Conservation (phyloP, 2,888 invertebrate species). For the Xylota sylvarum region DNA sequence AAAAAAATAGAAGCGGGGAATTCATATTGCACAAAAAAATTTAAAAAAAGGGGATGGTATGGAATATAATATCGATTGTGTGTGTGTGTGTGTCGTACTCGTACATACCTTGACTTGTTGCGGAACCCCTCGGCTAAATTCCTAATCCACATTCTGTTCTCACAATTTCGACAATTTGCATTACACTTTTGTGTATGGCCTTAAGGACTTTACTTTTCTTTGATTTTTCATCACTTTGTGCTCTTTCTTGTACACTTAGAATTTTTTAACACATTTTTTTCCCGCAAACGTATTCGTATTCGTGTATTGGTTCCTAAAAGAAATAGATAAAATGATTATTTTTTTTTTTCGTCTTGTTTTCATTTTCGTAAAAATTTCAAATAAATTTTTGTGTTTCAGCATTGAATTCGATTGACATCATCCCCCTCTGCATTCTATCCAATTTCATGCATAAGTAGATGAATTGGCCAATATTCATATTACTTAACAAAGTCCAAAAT, state of each 20-base stretch:
- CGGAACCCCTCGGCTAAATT: conserved; percentile 77
- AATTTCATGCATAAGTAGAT: too few species aligned
- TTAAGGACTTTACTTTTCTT: conserved; percentile 70
- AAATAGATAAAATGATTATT: conserved; percentile 24
- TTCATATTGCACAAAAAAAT: conserved; percentile 9
- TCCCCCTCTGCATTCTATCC: not conserved
- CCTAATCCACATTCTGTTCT: conserved; percentile 76
- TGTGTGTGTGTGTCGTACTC: too few species aligned
- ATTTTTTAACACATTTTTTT: conserved; percentile 65
- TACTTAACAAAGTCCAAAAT: too few species aligned
- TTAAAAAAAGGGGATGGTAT: not conserved
- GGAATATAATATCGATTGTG: conserved; percentile 51
- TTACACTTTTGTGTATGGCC: conserved; percentile 75
- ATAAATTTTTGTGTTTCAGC: conserved; percentile 7
- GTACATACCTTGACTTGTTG: conserved; percentile 77
- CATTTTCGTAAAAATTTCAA: too few species aligned
- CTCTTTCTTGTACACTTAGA: conserved; percentile 51
- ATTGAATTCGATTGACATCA: conserved; percentile 23
- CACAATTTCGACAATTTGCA: conserved; percentile 76
- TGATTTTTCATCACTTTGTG: conserved; percentile 72
- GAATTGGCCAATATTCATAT: too few species aligned
- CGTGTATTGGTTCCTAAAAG: conserved; percentile 34
- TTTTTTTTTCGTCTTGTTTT: not conserved
- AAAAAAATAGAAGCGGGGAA: conserved; percentile 8
- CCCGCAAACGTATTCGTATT: conserved; percentile 41